Percentiles rank a stretch among this genome's conserved stretches.
phyloP scores from a whole-genome alignment of 2,888 invertebrate species.

The Fragum fragum region DNA sequence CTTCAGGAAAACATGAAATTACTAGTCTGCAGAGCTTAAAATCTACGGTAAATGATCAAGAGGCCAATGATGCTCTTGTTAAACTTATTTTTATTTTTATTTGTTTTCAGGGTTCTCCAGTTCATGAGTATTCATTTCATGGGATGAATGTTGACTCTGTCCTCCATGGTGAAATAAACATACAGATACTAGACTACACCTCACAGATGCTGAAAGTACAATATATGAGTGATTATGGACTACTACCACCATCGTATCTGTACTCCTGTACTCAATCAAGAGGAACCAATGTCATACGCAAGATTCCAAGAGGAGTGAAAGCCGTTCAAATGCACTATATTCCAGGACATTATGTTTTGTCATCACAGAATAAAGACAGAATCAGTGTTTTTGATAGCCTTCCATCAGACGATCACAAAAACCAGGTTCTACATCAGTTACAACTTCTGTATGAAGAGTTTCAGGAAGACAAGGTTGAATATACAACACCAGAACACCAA shows the following conservation, averaged over 20 bases:
- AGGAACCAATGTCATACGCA: conserved; percentile 12
- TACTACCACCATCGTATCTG: conserved; percentile 19
- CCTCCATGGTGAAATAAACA: conserved; percentile 15
- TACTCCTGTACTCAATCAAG: neutral
- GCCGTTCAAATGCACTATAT: conserved; percentile 37
- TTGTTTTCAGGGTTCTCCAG: conserved; percentile 3
- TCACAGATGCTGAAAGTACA: conserved; percentile 10
- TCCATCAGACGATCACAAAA: conserved; percentile 23
- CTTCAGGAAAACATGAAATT: conserved; percentile 2
- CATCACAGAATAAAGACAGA: conserved; percentile 13
- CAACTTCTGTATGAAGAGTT: conserved; percentile 15
- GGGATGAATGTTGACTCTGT: conserved; percentile 16
- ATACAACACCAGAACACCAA: conserved; percentile 32
- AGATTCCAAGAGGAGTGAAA: conserved; percentile 30
- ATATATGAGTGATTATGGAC: conserved; percentile 19
- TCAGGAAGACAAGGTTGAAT: conserved; percentile 14
- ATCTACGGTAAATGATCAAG: neutral
- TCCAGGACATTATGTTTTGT: conserved; percentile 35
- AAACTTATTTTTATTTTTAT: conserved; percentile 6
- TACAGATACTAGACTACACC: conserved; percentile 21
- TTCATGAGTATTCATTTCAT: conserved; percentile 17
- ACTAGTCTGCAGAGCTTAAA: neutral
- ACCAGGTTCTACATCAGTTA: conserved; percentile 18
- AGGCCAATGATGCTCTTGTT: neutral
- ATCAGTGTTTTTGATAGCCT: conserved; percentile 32